Evolutionary conservation across 2,113 vertebrate genomes (phyloP).

Genomic region (Nothoprocta pentlandii): DNA sequence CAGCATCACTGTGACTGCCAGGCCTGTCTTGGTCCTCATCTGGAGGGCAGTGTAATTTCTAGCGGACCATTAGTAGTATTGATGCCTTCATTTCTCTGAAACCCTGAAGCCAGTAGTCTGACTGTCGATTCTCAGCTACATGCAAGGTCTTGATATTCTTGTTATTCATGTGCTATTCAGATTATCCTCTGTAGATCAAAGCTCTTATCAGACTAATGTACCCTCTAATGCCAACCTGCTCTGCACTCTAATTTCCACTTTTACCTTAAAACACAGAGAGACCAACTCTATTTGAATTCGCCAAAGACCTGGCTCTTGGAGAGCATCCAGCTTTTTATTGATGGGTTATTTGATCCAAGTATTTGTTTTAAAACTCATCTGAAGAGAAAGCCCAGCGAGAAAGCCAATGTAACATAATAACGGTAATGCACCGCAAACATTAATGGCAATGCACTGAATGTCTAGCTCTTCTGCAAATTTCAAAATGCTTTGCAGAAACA

Average conservation of each 20-base stretch:
- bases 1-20: background rate
- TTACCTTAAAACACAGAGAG: background rate
- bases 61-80: background rate
- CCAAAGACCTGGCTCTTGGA: constrained; percentile 15
- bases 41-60: background rate
- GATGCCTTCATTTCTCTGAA: background rate
- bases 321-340: constrained; percentile 31
- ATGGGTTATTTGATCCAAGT: constrained; percentile 9
- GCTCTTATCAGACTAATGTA: background rate
- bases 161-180: background rate
- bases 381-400: background rate
- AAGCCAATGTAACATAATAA: background rate
- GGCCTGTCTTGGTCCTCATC: background rate
- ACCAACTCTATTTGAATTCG: background rate
- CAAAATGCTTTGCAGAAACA: background rate
- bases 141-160: background rate
- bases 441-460: background rate
- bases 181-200: background rate
- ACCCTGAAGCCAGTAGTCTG: background rate
- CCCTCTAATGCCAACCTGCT: background rate
- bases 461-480: background rate
- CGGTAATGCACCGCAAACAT: background rate
- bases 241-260: background rate
- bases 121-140: background rate
- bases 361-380: constrained; percentile 30